phyloP scores from a whole-genome alignment of 2,113 vertebrate species.

The Neolamprologus brichardi region DNA sequence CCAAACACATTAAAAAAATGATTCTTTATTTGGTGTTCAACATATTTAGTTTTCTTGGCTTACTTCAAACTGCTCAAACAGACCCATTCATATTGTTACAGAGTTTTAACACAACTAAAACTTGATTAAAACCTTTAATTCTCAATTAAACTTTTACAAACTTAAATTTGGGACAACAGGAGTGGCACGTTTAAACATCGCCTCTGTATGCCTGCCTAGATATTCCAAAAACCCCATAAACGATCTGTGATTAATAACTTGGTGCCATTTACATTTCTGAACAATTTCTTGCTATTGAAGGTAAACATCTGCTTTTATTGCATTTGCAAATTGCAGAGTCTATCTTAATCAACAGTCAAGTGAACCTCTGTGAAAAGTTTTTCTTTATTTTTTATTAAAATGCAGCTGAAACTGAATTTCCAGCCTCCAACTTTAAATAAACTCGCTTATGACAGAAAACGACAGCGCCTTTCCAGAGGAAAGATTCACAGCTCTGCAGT shows the following conservation, averaged over 20 bases:
- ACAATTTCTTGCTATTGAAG: not conserved
- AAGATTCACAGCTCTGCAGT: not conserved
- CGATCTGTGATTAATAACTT: not conserved
- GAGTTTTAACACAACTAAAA: not conserved
- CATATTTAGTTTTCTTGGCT: not conserved
- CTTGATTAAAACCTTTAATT: not conserved
- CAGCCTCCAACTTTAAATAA: not conserved
- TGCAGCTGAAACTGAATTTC: not conserved
- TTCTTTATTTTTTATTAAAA: not conserved
- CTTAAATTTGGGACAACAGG: not conserved
- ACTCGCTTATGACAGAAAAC: not conserved
- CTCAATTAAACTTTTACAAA: not conserved
- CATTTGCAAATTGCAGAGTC: not conserved
- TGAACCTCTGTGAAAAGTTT: not conserved
- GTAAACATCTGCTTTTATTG: not conserved
- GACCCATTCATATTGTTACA: not conserved
- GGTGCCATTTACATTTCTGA: not conserved
- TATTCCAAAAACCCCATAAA: not conserved
- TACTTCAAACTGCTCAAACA: not conserved
- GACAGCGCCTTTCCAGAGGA: not conserved
- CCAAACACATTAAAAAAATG: not conserved
- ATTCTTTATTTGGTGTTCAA: not conserved
- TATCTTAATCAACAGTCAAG: not conserved
- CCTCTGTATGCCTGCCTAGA: not conserved
- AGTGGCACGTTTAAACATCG: fast-evolving